Evolutionary conservation across 2,888 invertebrate species (phyloP), one percentile per base, ranked within the genome.

Genomic region (Penaeus monodon): DNA sequence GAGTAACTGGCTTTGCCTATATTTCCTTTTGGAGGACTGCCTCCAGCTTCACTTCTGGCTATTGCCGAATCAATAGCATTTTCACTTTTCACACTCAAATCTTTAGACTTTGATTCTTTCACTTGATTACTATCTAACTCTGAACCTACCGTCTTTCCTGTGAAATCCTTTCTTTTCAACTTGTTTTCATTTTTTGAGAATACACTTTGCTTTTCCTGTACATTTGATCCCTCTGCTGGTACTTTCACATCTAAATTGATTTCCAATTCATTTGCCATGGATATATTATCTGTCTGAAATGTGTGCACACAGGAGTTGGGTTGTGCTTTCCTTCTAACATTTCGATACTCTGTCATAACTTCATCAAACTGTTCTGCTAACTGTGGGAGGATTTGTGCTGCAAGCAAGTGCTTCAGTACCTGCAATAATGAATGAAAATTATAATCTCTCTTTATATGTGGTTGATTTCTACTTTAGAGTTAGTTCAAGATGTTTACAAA

Each of bases 301-400:
- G 86, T 86, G 78, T 86, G 86, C 44, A 78, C 73, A 29, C 86
- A 86, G 65, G n/a, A 38, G 17, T 83, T 83, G 12, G 82, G 73
- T 24, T 27, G 70, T 24, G 79, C 22, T n/a, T 78, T 65, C 8
- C 83, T 33, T 8, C 83, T 68, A 0, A 86, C 79, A 17, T 83
- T 57, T n/a, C 78, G 44, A 64, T 86, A 86, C 49, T 83, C 77
- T 10, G 38, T n/a, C 86, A 86, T 86, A 20, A 81, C 44, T 20
- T 86, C 86, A 64, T 86, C 86, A 86, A 86, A 86, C 83, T 86
- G 86, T n/a, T 86, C 83, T 7, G 83, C 86, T 10, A 86, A 57
- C 27, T 73, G 82, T 3, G 86, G 86, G 38, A 86, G 68, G 20
- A 86, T 27, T 38, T 86, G 82, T 65, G 86, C 82, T 7, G 83